A percentile compares a stretch with the other conserved stretches of the same genome.
Conservation (phyloP, 2,797 vertebrate genomes). For the Lacerta viridis region DNA sequence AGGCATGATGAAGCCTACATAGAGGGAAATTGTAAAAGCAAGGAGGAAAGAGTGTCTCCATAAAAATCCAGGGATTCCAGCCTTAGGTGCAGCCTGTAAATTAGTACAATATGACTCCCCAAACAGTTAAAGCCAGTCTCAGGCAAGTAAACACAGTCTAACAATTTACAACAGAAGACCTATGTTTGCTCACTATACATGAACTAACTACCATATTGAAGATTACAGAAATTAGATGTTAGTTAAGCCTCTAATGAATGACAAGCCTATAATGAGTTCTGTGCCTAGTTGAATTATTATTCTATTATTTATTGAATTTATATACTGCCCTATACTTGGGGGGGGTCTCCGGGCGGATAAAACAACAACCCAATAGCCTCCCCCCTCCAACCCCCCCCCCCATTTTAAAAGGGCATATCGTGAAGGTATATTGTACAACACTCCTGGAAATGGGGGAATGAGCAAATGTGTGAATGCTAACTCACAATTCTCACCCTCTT, state of each 20-base stretch:
- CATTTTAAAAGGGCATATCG: too few relatives aligned
- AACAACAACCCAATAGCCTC: too few relatives aligned
- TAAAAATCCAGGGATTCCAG: background rate
- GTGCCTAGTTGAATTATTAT: background rate
- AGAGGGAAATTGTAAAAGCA: background rate
- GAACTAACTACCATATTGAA: background rate
- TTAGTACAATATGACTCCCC: background rate
- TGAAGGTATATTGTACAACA: background rate
- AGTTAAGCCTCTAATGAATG: background rate
- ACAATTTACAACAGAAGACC: background rate
- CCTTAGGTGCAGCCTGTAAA: background rate
- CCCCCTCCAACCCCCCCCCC: too few relatives aligned
- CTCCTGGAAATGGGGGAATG: background rate
- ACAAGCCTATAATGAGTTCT: background rate
- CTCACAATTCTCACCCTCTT: background rate
- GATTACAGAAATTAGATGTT: background rate
- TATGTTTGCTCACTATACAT: background rate
- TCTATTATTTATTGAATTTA: too few relatives aligned
- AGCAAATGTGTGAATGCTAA: background rate
- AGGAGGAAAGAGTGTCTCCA: background rate
- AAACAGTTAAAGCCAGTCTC: accelerated
- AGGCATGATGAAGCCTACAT: accelerated
- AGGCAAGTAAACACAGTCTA: background rate
- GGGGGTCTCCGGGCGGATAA: too few relatives aligned
- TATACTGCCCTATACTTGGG: too few relatives aligned